These are phyloP conservation scores for Uropetala carovei DNA, from an alignment of 2,888 invertebrate species.

Conservation along the genomic window DNA sequence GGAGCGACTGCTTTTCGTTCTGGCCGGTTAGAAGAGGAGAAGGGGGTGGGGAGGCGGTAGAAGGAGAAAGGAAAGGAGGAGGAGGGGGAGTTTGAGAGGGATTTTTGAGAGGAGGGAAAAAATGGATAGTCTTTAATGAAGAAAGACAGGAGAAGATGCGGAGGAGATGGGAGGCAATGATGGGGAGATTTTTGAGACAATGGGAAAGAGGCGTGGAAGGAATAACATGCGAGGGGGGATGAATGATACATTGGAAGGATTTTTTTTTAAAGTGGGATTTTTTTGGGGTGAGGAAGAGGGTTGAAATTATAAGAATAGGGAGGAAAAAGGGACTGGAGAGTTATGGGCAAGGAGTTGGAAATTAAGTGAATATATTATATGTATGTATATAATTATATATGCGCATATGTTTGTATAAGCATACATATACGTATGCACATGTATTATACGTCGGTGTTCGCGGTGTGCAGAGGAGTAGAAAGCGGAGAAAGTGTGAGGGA, in stretches of 20 bases:
- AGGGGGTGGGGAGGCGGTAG: not conserved
- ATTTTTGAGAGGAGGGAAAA: not conserved
- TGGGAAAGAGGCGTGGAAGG: not conserved
- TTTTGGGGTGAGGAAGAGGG: not conserved
- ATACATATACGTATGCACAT: not conserved
- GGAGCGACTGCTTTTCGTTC: constrained; percentile 15
- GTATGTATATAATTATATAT: not conserved
- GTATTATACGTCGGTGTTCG: not conserved
- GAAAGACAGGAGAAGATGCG: not conserved
- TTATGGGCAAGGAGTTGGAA: no score
- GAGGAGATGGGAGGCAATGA: not conserved
- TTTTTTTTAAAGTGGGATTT: not conserved
- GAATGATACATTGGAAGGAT: not conserved
- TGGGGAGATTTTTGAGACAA: not conserved
- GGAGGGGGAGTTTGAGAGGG: not conserved
- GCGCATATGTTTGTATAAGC: not conserved
- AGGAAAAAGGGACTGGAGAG: no score
- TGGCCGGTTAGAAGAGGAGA: not conserved
- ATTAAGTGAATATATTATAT: no score
- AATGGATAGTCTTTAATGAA: constrained; percentile 35
- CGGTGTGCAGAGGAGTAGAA: not conserved
- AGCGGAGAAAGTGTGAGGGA: not conserved
- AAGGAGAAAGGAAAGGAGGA: not conserved
- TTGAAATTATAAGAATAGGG: not conserved
- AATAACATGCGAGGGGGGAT: not conserved